Percentiles rank a stretch among this genome's conserved stretches.
These are phyloP conservation scores for Dicyrtoma fusca DNA, from an alignment of 2,888 invertebrate species.

Conservation along the genomic window DNA sequence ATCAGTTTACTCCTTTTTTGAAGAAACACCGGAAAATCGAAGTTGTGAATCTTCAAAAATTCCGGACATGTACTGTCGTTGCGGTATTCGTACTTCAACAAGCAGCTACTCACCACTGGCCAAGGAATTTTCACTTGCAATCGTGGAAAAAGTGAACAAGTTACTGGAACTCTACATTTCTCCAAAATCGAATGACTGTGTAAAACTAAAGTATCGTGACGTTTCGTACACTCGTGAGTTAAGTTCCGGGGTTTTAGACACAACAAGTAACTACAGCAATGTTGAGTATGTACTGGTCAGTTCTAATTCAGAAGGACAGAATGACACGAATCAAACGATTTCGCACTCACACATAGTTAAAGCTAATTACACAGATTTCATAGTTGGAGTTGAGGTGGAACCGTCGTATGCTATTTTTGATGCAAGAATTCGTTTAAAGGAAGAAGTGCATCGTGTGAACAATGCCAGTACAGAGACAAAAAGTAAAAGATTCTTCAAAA, in stretches of 20 bases:
- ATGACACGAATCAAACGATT: too few species aligned
- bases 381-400: constrained; percentile 45
- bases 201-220: too few species aligned
- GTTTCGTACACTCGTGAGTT: too few species aligned
- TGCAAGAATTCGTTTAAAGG: constrained; percentile 15
- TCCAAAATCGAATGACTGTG: constrained; percentile 43
- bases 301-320: too few species aligned
- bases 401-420: constrained; percentile 51
- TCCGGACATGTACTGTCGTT: constrained; percentile 52
- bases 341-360: constrained; percentile 39
- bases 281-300: too few species aligned
- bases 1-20: constrained; percentile 50
- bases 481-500: constrained; percentile 36
- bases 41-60: constrained; percentile 51
- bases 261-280: too few species aligned
- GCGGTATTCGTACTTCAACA: constrained; percentile 40
- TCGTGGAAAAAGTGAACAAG: constrained; percentile 45
- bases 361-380: constrained; percentile 42
- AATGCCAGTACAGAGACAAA: constrained; percentile 39
- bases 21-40: constrained; percentile 46
- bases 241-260: constrained; percentile 48
- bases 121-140: constrained; percentile 23
- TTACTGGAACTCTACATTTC: constrained; percentile 39
- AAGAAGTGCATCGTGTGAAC: too few species aligned
- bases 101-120: constrained; percentile 32